Percentiles rank a stretch among this genome's conserved stretches.
Evolutionary conservation across 1,140 invertebrate genomes (phyloP).

Genomic region (Magallana gigas): DNA sequence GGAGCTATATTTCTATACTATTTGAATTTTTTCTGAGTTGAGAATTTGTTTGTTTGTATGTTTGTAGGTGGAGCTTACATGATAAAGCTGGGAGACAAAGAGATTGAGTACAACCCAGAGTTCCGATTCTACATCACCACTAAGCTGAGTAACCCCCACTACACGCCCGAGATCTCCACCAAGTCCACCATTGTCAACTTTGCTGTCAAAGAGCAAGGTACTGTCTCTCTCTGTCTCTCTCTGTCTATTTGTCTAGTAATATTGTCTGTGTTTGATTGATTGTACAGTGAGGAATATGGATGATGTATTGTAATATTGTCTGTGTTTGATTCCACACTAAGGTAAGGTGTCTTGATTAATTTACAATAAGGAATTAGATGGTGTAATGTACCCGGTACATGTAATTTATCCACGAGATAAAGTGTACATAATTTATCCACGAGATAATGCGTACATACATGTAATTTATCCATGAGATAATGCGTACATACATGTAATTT

Average conservation of each 20-base stretch:
- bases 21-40: background rate
- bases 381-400: too few species aligned
- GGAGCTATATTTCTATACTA: background rate
- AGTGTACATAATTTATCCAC: too few species aligned
- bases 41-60: background rate
- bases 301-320: too few species aligned
- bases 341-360: too few species aligned
- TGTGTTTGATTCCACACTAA: too few species aligned
- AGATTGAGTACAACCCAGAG: constrained; percentile 77
- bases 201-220: constrained; percentile 88
- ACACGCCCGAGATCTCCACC: constrained; percentile 79
- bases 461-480: too few species aligned
- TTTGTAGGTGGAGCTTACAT: constrained; percentile 77
- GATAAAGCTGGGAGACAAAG: constrained; percentile 79
- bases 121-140: constrained; percentile 81
- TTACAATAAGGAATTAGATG: too few species aligned
- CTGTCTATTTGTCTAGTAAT: constrained; percentile 69
- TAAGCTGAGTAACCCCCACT: constrained; percentile 80
- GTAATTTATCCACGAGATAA: too few species aligned
- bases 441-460: too few species aligned
- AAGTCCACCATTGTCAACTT: constrained; percentile 80
- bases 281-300: background rate
- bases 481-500: too few species aligned
- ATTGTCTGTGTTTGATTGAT: background rate
- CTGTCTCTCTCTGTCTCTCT: too few species aligned